These are phyloP conservation scores for Melinaea marsaeus DNA, from an alignment of 2,888 invertebrate genomes.

Conservation along the genomic window DNA sequence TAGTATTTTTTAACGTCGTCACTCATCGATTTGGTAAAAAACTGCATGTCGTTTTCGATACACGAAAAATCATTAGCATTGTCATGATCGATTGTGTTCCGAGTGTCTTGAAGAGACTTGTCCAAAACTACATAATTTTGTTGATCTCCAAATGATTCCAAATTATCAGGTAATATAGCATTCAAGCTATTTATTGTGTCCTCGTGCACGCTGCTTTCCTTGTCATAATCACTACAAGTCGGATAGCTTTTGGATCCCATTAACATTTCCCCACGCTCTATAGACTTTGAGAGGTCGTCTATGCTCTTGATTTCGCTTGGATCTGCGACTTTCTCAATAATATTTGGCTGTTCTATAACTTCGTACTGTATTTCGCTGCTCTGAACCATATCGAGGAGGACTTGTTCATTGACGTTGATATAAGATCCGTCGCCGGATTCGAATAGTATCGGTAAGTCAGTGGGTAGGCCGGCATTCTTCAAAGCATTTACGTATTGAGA, in stretches of 20 bases:
- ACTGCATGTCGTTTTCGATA: constrained; percentile 72
- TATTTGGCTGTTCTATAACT: constrained; percentile 73
- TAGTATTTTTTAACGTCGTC: constrained; percentile 73
- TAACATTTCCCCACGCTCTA: constrained; percentile 68
- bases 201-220: constrained; percentile 53
- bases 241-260: constrained; percentile 54
- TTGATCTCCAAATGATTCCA: constrained; percentile 66
- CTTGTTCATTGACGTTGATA: constrained; percentile 81
- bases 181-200: constrained; percentile 66
- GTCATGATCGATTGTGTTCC: constrained; percentile 53
- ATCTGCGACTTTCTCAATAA: constrained; percentile 71
- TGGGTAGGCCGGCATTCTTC: constrained; percentile 68
- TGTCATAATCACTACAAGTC: constrained; percentile 46
- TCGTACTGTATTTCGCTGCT: constrained; percentile 74
- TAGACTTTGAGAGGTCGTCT: constrained; percentile 71
- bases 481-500: constrained; percentile 72
- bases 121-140: constrained; percentile 67
- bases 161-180: constrained; percentile 63
- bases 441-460: constrained; percentile 77
- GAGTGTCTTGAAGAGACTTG: constrained; percentile 53
- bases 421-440: constrained; percentile 81
- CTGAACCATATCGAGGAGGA: constrained; percentile 76
- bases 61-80: constrained; percentile 65
- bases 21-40: constrained; percentile 71
- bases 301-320: constrained; percentile 74